These are phyloP conservation scores for Bombylius major DNA, from an alignment of 2,888 invertebrate genomes.

Conservation along the genomic window DNA sequence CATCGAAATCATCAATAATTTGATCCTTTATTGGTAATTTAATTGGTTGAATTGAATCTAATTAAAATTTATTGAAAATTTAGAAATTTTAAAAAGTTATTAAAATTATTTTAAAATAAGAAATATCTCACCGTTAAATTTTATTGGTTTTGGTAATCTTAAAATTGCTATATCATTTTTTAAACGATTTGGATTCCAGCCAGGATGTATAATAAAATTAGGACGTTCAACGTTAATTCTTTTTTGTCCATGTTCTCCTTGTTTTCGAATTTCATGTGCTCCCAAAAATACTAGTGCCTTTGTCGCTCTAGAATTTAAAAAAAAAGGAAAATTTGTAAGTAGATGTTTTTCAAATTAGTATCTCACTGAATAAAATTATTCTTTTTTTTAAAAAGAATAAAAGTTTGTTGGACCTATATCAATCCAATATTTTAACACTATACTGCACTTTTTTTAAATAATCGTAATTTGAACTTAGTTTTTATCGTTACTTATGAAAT, in stretches of 20 bases:
- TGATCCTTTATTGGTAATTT: conserved; percentile 24
- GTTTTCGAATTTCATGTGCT: conserved; percentile 33
- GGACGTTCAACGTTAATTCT: conserved; percentile 30
- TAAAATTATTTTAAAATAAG: too few relatives aligned
- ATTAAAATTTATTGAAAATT: not conserved
- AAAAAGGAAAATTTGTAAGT: not conserved
- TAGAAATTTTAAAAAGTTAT: not conserved
- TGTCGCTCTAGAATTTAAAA: conserved; percentile 20
- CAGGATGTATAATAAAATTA: conserved; percentile 30
- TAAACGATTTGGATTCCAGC: conserved; percentile 30
- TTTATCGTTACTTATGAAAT: too few relatives aligned
- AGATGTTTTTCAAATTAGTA: too few relatives aligned
- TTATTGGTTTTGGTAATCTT: conserved; percentile 26
- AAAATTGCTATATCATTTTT: conserved; percentile 33
- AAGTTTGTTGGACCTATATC: not conserved
- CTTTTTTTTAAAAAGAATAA: not conserved
- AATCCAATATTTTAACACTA: not conserved
- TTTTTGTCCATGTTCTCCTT: conserved; percentile 31
- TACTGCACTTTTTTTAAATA: too few relatives aligned
- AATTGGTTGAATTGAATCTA: conserved; percentile 35
- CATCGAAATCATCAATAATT: conserved; percentile 15
- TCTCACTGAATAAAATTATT: not conserved
- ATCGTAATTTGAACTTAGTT: too few relatives aligned
- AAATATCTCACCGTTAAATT: conserved; percentile 25
- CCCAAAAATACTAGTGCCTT: conserved; percentile 32